Percentiles rank a stretch among this genome's conserved stretches.
phyloP scores from a whole-genome alignment of 2,888 invertebrate genomes.

The Ephialtes manifestator region DNA sequence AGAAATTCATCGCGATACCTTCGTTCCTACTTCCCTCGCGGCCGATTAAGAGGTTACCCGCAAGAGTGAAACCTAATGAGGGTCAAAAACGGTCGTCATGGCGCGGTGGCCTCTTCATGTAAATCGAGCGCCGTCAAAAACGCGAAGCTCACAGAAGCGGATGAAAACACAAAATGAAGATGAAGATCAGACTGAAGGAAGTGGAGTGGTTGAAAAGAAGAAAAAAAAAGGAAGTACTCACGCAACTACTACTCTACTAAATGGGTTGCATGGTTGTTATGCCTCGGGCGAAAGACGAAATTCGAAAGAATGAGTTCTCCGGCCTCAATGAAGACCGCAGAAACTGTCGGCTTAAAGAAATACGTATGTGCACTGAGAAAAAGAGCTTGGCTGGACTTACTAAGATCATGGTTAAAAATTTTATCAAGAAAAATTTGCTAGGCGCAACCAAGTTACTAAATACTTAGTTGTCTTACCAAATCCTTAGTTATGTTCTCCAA shows the following conservation, averaged over 20 bases:
- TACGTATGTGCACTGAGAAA: neutral
- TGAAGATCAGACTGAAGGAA: conserved; percentile 14
- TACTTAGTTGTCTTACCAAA: neutral
- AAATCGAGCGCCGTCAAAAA: conserved; percentile 61
- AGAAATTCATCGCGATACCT: conserved; percentile 64
- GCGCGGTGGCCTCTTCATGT: conserved; percentile 16
- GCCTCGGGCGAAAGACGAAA: conserved; percentile 6
- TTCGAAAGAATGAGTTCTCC: conserved; percentile 1
- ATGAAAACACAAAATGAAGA: conserved; percentile 24
- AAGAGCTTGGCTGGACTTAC: too few relatives aligned
- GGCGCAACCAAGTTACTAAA: too few relatives aligned
- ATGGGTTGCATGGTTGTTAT: neutral
- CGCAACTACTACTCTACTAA: conserved; percentile 21
- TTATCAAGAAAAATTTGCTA: too few relatives aligned
- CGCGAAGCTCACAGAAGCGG: conserved; percentile 40
- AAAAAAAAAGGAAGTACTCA: neutral
- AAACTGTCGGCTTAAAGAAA: neutral
- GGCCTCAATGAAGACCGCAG: conserved; percentile 18
- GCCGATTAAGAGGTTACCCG: conserved; percentile 75
- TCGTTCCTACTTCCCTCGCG: conserved; percentile 24
- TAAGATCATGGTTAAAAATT: too few relatives aligned
- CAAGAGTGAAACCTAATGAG: conserved; percentile 75
- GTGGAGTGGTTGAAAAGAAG: conserved; percentile 15
- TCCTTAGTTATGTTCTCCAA: neutral
- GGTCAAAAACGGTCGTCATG: conserved; percentile 63